These are phyloP conservation scores for Agrochola lychnidis DNA, from an alignment of 2,888 invertebrate species.

Conservation along the genomic window DNA sequence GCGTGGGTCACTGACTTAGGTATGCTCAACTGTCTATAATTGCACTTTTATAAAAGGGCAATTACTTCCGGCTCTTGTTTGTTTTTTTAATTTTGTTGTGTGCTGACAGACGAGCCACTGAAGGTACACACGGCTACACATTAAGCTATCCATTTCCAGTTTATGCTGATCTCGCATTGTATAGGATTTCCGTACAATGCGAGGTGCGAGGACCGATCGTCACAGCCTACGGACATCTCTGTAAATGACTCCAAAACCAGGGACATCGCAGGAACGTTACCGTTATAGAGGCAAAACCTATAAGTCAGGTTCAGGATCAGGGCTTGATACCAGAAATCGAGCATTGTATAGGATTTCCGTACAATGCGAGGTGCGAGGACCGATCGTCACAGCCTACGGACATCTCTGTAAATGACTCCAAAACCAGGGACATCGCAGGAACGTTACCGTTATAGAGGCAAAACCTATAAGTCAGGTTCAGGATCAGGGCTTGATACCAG, in stretches of 20 bases:
- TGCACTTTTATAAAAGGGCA: constrained; percentile 5
- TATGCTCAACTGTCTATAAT: constrained; percentile 14
- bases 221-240: background rate
- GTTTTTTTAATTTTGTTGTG: background rate
- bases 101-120: background rate
- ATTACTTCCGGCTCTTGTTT: background rate
- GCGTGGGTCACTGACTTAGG: constrained; percentile 10
- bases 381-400: background rate
- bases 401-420: background rate
- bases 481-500: background rate
- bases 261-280: background rate
- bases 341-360: no score
- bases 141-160: no score
- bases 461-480: background rate
- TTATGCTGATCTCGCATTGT: no score
- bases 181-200: no score
- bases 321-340: background rate
- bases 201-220: no score
- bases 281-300: background rate
- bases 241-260: background rate
- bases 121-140: no score
- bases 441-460: background rate
- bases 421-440: background rate
- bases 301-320: no score
- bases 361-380: no score